These are phyloP conservation scores for Calephelis perditalis DNA, from an alignment of 2,888 invertebrate genomes.

Conservation along the genomic window DNA sequence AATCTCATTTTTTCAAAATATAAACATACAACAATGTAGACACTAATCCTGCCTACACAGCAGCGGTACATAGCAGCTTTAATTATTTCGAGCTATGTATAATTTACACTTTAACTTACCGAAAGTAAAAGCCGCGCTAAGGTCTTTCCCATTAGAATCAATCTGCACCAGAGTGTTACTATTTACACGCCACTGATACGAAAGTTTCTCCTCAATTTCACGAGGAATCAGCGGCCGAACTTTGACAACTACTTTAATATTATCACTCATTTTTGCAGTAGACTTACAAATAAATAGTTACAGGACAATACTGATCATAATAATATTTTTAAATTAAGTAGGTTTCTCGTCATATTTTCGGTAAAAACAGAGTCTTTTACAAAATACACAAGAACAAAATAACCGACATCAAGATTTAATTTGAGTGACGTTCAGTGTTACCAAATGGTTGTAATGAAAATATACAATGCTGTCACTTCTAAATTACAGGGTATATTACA, in stretches of 20 bases:
- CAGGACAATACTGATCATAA: background rate
- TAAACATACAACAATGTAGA: too few species aligned
- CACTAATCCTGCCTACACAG: too few species aligned
- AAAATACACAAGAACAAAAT: constrained; percentile 36
- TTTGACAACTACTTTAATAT: constrained; percentile 87
- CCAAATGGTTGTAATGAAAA: background rate
- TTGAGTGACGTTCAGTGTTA: background rate
- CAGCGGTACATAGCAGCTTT: too few species aligned
- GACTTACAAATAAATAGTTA: background rate
- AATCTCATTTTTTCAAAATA: too few species aligned
- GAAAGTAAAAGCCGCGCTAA: constrained; percentile 51
- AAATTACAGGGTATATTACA: too few species aligned
- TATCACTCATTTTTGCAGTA: constrained; percentile 74
- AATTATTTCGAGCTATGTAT: too few species aligned
- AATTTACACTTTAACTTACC: constrained; percentile 41
- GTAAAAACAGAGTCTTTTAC: background rate
- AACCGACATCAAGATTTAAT: constrained; percentile 46
- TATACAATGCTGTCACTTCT: too few species aligned
- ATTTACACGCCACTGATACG: constrained; percentile 79
- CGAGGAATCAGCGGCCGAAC: constrained; percentile 82
- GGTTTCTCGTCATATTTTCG: background rate
- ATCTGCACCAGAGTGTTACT: constrained; percentile 78
- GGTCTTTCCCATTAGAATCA: constrained; percentile 69
- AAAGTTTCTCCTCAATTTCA: constrained; percentile 78
- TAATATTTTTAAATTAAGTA: background rate